Conservation (phyloP, 1,140 invertebrate genomes). For the Drosophila micromelanica region DNA sequence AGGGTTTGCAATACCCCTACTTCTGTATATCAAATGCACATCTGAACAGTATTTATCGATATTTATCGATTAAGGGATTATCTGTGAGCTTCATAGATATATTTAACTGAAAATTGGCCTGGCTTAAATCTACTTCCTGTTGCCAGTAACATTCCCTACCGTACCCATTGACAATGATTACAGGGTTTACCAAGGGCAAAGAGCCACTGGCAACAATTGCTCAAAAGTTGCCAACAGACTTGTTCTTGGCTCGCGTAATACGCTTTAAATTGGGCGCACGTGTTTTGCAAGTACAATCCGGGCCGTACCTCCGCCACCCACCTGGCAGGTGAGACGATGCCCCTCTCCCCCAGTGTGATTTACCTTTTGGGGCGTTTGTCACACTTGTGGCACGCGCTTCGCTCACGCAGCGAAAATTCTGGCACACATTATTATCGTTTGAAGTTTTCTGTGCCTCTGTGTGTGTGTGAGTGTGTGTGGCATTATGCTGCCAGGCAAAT, state of each 20-base stretch:
- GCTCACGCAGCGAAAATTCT: conserved; percentile 33
- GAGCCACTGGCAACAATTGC: conserved; percentile 28
- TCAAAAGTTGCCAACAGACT: conserved; percentile 12
- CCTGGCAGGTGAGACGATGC: neutral
- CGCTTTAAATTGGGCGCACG: conserved; percentile 60
- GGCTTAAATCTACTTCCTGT: too few species aligned
- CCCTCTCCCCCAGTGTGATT: neutral
- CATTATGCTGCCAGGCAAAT: conserved; percentile 27
- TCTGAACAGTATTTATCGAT: too few species aligned
- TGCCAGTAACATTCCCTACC: too few species aligned
- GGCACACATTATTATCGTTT: conserved; percentile 36
- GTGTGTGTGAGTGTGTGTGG: conserved; percentile 2
- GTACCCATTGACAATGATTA: too few species aligned
- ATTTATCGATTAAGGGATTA: too few species aligned
- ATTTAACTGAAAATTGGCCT: too few species aligned
- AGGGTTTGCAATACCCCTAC: too few species aligned
- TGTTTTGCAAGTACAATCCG: conserved; percentile 28
- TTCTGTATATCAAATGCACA: too few species aligned
- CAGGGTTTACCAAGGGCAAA: neutral
- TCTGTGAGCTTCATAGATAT: too few species aligned
- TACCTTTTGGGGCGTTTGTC: conserved; percentile 10
- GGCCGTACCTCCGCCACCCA: too few species aligned
- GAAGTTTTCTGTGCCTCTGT: conserved; percentile 8
- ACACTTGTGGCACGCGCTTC: conserved; percentile 37
- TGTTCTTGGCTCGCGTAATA: conserved; percentile 43